Percentiles rank a stretch among this genome's conserved stretches.
Conservation (phyloP, 2,797 vertebrate genomes). For the Eulemur albifrons region DNA sequence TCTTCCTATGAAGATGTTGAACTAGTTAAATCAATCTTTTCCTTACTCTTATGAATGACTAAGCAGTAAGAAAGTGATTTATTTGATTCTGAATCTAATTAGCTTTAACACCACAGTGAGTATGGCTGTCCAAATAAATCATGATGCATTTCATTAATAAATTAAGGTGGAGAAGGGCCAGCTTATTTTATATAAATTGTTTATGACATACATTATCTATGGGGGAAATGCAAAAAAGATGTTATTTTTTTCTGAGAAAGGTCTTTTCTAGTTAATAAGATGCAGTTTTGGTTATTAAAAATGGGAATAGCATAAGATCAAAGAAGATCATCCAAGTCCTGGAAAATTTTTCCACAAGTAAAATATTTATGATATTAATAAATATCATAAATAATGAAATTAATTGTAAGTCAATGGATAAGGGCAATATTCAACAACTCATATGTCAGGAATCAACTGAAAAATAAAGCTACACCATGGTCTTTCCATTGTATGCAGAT, state of each 20-base stretch:
- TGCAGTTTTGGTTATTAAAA: constrained; percentile 7
- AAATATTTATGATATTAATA: too few species aligned
- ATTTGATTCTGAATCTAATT: constrained; percentile 34
- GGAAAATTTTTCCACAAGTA: constrained; percentile 31
- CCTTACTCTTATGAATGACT: constrained; percentile 12
- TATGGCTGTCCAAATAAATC: not conserved
- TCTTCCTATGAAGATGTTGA: not conserved
- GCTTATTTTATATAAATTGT: not conserved
- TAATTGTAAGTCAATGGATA: constrained; percentile 35
- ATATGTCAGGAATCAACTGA: constrained; percentile 40
- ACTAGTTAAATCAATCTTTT: not conserved
- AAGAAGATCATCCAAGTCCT: not conserved
- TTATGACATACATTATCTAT: not conserved
- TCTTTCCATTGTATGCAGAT: not conserved
- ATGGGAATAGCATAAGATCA: not conserved
- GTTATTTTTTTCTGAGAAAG: not conserved
- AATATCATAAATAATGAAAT: not conserved
- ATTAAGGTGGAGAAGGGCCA: not conserved
- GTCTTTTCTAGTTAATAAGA: not conserved
- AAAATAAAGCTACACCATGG: not conserved
- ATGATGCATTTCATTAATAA: not conserved
- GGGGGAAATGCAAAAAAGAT: not conserved
- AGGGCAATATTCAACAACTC: constrained; percentile 45
- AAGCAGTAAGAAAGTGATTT: not conserved
- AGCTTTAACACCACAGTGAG: not conserved